Evolutionary conservation across 2,888 invertebrate species (phyloP), one percentile per base, ranked within the genome.

Genomic region (Crocallis elinguaria): DNA sequence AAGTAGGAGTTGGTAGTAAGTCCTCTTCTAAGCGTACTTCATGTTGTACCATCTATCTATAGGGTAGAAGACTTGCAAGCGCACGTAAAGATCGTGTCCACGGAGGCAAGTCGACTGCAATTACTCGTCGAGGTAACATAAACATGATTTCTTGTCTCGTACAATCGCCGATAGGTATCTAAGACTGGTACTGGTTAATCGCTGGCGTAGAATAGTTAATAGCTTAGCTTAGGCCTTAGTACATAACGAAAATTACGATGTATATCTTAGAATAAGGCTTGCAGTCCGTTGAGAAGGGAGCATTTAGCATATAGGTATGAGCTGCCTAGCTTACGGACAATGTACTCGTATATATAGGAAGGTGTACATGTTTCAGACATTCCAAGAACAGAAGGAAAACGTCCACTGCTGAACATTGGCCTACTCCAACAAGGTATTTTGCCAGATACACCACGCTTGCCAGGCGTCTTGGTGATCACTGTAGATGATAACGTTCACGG

Each of bases 131-230:
- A 39, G 55, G 32, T 42, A 46, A 21, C 49, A 57, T 50, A 51
- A 52, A 55, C 60, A 62, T 49, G 52, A 43, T 60, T 57, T 44
- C 51, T 35, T 49, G 57, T 55, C 55, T 53, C 42, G 53, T 62
- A 57, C 49, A 53, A 57, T 56, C 60, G 41, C 30, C 46, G 46
- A 48, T 55, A 55, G 44, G 54, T 55, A 57, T 52, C 49, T 55
- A 42, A 60, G 42, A 53, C 53, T 44, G 43, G 56, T 51, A 57
- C 54, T 52, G 14, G 37, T 45, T 53, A 52, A 48, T 48, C 44
- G 49, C 16, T 39, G 23, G 7, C n/a, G 21, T 41, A 30, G 41
- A 51, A 45, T 37, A 52, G 36, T 42, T 25, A 19, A 39, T 30
- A 23, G 35, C 12, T 39, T 16, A 5, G 41, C n/a, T n/a, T n/a